Conservation (phyloP, 1,140 invertebrate genomes). For the Homarus americanus region DNA sequence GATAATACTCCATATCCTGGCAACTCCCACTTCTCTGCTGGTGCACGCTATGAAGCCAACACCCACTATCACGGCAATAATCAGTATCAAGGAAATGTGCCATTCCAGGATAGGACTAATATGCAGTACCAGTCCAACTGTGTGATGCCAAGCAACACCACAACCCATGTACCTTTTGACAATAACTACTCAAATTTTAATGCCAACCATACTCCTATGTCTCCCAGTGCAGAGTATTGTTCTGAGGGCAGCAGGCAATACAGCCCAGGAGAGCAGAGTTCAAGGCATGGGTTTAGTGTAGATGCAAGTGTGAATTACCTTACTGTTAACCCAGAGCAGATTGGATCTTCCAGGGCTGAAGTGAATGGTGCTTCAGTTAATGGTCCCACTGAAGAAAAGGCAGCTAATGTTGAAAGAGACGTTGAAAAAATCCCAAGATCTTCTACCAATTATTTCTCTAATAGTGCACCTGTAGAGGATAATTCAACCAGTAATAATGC, state of each 20-base stretch:
- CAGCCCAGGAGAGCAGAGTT: background rate
- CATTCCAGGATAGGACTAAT: slow-evolving; percentile 39
- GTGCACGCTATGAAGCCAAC: slow-evolving; percentile 11
- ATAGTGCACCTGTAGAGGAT: background rate
- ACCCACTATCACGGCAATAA: slow-evolving; percentile 31
- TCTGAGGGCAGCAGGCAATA: background rate
- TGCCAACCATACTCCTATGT: slow-evolving; percentile 5
- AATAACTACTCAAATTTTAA: slow-evolving; percentile 36
- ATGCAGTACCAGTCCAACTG: slow-evolving; percentile 41
- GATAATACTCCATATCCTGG: slow-evolving; percentile 18
- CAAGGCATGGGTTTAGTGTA: slow-evolving; percentile 1
- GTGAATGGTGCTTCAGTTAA: background rate
- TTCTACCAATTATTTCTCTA: background rate
- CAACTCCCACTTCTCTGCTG: background rate
- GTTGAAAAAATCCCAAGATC: background rate
- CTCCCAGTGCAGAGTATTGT: background rate
- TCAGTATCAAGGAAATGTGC: slow-evolving; percentile 44
- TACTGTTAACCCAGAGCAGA: background rate
- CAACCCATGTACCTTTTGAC: slow-evolving; percentile 14
- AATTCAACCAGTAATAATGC: background rate
- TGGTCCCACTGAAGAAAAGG: background rate
- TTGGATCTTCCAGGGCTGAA: background rate
- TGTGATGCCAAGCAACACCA: slow-evolving; percentile 23
- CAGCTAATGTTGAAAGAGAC: background rate
- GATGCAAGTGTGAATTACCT: background rate